phyloP scores from a whole-genome alignment of 2,888 invertebrate species.

The Allacma fusca region DNA sequence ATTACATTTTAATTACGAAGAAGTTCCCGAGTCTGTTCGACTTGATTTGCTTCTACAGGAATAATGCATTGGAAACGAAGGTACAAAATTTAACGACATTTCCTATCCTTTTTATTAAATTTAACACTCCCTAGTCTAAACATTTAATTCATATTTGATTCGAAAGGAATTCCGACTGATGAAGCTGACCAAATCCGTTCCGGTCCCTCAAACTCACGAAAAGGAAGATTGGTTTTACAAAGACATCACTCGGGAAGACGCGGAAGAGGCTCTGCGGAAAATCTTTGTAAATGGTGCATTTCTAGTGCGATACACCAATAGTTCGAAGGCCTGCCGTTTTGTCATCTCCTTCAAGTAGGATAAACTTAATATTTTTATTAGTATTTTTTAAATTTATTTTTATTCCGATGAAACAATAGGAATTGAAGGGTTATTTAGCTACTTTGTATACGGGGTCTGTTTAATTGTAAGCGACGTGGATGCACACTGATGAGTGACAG shows the following conservation, averaged over 20 bases:
- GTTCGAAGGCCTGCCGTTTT: conserved; percentile 20
- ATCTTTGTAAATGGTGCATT: conserved; percentile 57
- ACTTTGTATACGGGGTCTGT: too few species aligned
- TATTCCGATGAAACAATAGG: too few species aligned
- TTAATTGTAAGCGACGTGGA: too few species aligned
- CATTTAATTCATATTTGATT: too few species aligned
- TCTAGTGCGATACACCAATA: conserved; percentile 53
- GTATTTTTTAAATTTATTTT: too few species aligned
- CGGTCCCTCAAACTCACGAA: conserved; percentile 39
- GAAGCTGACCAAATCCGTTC: conserved; percentile 25
- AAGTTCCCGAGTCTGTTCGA: conserved; percentile 92
- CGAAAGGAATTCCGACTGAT: neutral
- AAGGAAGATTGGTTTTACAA: conserved; percentile 52
- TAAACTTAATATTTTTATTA: too few species aligned
- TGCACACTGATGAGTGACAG: too few species aligned
- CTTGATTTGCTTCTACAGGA: conserved; percentile 87
- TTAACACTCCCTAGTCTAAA: too few species aligned
- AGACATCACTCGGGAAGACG: conserved; percentile 49
- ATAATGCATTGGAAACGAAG: conserved; percentile 83
- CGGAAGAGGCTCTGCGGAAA: conserved; percentile 55
- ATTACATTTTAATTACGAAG: conserved; percentile 84
- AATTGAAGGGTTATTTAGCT: too few species aligned
- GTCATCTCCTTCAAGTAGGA: conserved; percentile 46
- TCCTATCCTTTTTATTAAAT: too few species aligned
- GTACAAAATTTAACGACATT: conserved; percentile 64